A percentile compares a stretch with the other conserved stretches of the same genome.
Evolutionary conservation across 92 coral and sea anemone species (phyloP).

Genomic region (Palythoa grandis): DNA sequence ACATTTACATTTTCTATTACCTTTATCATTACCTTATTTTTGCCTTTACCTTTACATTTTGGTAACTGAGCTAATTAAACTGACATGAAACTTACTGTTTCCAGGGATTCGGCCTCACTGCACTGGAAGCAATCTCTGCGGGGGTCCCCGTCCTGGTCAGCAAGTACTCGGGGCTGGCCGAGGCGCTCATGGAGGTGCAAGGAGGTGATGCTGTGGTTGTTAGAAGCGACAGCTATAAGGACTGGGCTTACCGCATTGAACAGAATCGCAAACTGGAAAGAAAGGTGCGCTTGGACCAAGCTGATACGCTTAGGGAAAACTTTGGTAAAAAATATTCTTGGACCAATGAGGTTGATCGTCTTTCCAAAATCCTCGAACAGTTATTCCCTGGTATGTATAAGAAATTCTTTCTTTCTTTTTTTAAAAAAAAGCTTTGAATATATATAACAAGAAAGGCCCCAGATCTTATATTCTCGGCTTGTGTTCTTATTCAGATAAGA

Average conservation of each 20-base stretch:
- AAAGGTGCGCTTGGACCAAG: conserved; percentile 21
- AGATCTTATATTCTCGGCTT: too few species aligned
- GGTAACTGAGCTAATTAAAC: too few species aligned
- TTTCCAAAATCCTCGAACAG: neutral
- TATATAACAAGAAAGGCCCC: too few species aligned
- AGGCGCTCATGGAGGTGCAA: neutral
- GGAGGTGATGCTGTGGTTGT: neutral
- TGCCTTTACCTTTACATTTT: too few species aligned
- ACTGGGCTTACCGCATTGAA: neutral
- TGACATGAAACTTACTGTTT: neutral
- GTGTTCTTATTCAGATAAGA: too few species aligned
- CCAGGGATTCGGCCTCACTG: conserved; percentile 28
- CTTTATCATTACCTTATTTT: too few species aligned
- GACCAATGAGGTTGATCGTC: neutral
- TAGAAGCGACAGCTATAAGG: neutral
- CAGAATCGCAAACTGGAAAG: neutral
- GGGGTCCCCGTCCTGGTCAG: conserved; percentile 30
- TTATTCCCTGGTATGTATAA: neutral
- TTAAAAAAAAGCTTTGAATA: neutral
- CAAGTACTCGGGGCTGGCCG: conserved; percentile 22
- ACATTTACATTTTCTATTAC: neutral
- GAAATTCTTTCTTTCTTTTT: neutral
- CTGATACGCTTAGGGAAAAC: neutral
- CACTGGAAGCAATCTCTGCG: conserved; percentile 30
- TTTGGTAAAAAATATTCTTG: conserved; percentile 7